Base-by-base conservation (phyloP, 2,797 vertebrate species). In the Botia kubotai region DNA sequence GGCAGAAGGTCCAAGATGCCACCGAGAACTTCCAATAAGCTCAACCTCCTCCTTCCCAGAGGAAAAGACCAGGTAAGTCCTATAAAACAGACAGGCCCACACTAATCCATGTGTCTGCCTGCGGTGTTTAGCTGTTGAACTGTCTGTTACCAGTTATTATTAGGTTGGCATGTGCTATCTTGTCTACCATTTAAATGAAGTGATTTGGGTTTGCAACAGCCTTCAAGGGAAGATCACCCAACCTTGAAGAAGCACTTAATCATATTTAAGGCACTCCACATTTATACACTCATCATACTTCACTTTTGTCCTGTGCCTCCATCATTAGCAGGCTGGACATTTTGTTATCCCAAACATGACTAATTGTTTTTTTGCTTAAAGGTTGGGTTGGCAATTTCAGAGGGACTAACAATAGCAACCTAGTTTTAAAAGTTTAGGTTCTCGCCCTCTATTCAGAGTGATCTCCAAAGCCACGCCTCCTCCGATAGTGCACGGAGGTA, bases 1-100 rank as follows among this genome's bases (percentile, higher is more conserved):
- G 93, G 75, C 92, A 93, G 60, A 94, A 91, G 79, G 86, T 95
- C 58, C 95, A 95, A 87, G 94, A 98, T 78, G 96, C 93, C 17
- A 98, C 97, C 7, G 95, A 96, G 82, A 95, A 93, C 71, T 98
- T 97, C 85, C 97, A 94, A 72, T 94, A 90, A 88, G 93, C 91
- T 60, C 94, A 96, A 84, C 84, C 95, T 23, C 93, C 94, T 71
- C 88, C 91, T 14, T 92, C 94, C 79, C 94, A 95, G 75, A 93
- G 90, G 81, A 94, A 75, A 52, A 92, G 89, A 88, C 86, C 89
- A 91, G 91, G 97, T 97, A 81, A 87, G 90, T 83, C 23, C 50
- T 72, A 29, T 17, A 50, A 60, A 72, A 23, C 11, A 43, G 11
- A 46, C 60, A 8, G 33, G 21, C 19, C 19, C 19, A 13, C 8